Conservation (phyloP, 2,888 invertebrate genomes). For the Cyaniris semiargus region DNA sequence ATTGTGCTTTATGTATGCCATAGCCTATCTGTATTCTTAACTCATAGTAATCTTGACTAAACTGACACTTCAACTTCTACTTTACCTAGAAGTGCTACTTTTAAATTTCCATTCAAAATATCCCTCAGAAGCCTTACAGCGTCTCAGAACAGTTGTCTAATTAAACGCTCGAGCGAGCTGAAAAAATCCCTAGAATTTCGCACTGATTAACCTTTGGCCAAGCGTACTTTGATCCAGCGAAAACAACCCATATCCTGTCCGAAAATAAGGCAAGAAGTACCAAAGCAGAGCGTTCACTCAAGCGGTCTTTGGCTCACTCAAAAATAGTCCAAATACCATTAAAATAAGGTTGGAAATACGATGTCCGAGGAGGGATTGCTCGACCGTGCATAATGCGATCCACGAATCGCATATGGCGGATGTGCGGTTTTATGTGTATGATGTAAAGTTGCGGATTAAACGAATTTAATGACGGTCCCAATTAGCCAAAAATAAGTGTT, state of each 20-base stretch:
- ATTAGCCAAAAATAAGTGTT: conserved; percentile 9
- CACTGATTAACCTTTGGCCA: conserved; percentile 31
- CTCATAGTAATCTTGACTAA: neutral
- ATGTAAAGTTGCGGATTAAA: conserved; percentile 30
- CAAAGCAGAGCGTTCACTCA: neutral
- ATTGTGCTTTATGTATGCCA: too few species aligned
- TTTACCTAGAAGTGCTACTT: neutral
- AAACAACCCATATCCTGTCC: neutral
- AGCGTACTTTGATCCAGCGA: neutral
- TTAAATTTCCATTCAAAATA: conserved; percentile 9
- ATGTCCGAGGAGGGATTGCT: neutral
- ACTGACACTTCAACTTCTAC: neutral
- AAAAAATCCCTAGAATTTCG: conserved; percentile 35
- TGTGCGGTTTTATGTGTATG: conserved; percentile 52
- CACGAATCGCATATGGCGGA: conserved; percentile 55
- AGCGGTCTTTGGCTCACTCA: neutral
- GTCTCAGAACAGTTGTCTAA: conserved; percentile 21
- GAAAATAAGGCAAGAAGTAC: neutral
- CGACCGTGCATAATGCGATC: conserved; percentile 53
- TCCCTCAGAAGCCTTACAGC: neutral
- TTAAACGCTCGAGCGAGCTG: conserved; percentile 29
- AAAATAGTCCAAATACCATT: neutral
- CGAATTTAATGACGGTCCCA: conserved; percentile 4
- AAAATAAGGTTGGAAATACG: conserved; percentile 12
- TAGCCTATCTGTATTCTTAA: neutral